Percentiles rank a stretch among this genome's conserved stretches.
phyloP scores from a whole-genome alignment of 2,888 invertebrate genomes.

The Trypoxylon attenuatum region DNA sequence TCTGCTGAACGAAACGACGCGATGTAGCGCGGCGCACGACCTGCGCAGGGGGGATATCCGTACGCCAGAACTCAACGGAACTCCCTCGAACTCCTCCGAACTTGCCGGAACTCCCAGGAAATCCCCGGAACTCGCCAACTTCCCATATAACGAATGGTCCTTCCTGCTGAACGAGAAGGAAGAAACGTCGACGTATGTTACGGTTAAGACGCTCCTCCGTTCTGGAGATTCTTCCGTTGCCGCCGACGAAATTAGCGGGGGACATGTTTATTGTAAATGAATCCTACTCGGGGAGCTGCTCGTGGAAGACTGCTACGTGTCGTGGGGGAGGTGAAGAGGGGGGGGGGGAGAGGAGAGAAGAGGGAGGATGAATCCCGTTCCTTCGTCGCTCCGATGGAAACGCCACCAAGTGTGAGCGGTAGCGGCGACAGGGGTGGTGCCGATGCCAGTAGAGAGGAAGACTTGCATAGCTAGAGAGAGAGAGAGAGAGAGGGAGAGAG shows the following conservation, averaged over 20 bases:
- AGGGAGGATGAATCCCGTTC: not conserved
- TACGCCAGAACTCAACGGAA: no score
- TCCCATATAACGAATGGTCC: conserved; percentile 43
- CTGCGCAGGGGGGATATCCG: no score
- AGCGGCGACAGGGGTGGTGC: no score
- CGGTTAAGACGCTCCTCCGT: conserved; percentile 54
- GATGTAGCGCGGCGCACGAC: not conserved
- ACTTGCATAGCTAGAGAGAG: not conserved
- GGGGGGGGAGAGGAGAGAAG: conserved; percentile 19
- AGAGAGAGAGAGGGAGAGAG: not conserved
- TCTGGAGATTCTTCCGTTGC: conserved; percentile 57
- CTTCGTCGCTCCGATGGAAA: no score
- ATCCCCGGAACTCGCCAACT: conserved; percentile 29
- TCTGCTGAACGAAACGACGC: conserved; percentile 1
- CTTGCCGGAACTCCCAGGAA: no score
- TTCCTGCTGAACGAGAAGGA: conserved; percentile 41
- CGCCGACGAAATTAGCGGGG: conserved; percentile 68
- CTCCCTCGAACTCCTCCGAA: no score
- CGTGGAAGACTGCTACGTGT: conserved; percentile 54
- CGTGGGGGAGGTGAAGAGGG: conserved; percentile 28
- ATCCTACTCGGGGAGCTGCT: conserved; percentile 60
- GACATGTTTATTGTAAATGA: conserved; percentile 75
- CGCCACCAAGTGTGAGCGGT: no score
- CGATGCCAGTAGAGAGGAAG: no score
- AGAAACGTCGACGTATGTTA: conserved; percentile 54